Evolutionary conservation across 2,888 invertebrate genomes (phyloP), one percentile per base, ranked within the genome.

Genomic region (Ferrisia virgata): DNA sequence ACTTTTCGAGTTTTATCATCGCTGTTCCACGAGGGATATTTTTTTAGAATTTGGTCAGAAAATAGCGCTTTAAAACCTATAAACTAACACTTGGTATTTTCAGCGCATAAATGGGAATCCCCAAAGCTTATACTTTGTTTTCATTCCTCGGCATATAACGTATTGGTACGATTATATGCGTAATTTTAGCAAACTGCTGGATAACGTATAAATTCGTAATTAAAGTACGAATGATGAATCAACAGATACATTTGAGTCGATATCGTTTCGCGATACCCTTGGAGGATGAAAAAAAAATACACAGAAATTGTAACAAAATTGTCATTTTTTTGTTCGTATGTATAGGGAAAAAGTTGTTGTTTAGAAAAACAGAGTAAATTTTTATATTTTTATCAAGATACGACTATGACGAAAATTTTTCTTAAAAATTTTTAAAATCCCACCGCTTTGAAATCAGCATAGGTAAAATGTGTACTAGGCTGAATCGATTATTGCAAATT

Each of bases 121-220:
- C 58, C 58, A 64, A 64, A 64, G 58, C 58, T 64, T 64, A 64
- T 64, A 64, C 28, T 64, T 64, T 64, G 58, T 64, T 64, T 64
- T 64, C 28, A n/a, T 64, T 64, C 28, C 58, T 64, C 58, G 25
- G 11, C 28, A 11, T 40, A 40, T 53, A 22, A n/a, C n/a, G n/a
- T 53, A 53, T n/a, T 18, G n/a, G 18, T 53, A 53, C n/a, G n/a
- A n/a, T 18, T 18, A 53, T 53, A 22, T 2, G 1, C 40, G 18
- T 47, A 47, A 47, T 47, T 64, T 28, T 22, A 28, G 13, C 58
- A 43, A 9, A 11, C 22, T 64, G 58, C 28, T 64, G 25, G 25
- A 25, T 64, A 64, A 64, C 28, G 25, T 39, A 39, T 8, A 8
- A 8, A 39, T 39, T 39, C 39, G 39, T 64, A 28, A 64, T 64